Conservation (phyloP, 2,888 invertebrate species). For the Graphium colonna region DNA sequence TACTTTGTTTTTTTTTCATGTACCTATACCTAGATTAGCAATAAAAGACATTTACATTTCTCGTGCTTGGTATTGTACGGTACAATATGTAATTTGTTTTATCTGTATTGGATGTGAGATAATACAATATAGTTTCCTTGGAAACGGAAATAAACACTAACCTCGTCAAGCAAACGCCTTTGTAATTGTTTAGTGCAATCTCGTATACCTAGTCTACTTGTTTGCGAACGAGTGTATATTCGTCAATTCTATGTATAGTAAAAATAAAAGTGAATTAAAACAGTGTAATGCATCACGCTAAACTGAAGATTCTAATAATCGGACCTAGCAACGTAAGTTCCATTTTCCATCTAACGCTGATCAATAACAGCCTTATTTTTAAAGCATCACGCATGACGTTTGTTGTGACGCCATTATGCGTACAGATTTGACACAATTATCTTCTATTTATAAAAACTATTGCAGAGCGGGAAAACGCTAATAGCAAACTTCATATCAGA, state of each 20-base stretch:
- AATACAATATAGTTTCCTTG: neutral
- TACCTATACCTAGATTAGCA: no score
- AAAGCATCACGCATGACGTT: neutral
- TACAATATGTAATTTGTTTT: neutral
- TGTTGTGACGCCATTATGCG: neutral
- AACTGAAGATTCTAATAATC: slow-evolving; percentile 79
- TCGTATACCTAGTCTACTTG: neutral
- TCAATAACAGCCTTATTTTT: neutral
- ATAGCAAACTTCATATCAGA: slow-evolving; percentile 87
- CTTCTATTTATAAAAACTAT: slow-evolving; percentile 1
- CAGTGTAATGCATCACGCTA: slow-evolving; percentile 54
- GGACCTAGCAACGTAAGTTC: slow-evolving; percentile 76
- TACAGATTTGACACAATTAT: neutral
- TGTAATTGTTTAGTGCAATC: neutral
- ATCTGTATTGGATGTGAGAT: neutral
- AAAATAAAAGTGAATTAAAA: slow-evolving; percentile 5
- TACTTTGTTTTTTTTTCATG: no score
- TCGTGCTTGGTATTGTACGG: no score
- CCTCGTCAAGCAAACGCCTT: neutral
- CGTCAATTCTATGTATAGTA: no score
- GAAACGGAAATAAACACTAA: neutral
- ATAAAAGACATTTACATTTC: no score
- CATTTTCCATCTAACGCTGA: neutral
- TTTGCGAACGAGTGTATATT: no score
- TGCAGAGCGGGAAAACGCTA: slow-evolving; percentile 85